Conservation (phyloP, 2,797 vertebrate genomes). For the Coilia nasus region DNA sequence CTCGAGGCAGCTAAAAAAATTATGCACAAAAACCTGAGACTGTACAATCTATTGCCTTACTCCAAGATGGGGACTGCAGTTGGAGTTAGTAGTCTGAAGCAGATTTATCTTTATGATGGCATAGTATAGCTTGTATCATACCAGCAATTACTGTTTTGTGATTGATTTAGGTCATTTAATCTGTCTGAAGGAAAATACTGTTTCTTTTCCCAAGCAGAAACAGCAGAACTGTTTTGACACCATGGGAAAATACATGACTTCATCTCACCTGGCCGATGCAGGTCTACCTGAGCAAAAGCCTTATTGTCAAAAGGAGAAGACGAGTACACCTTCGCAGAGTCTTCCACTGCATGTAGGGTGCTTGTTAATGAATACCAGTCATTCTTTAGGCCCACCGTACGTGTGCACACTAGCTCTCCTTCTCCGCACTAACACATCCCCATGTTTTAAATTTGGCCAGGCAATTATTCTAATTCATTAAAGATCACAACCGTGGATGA, state of each 20-base stretch:
- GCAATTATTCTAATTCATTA: conserved; percentile 32
- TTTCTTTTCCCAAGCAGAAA: conserved; percentile 1
- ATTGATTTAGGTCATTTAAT: not conserved
- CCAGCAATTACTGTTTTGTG: not conserved
- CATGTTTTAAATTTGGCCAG: not conserved
- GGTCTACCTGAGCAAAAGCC: conserved; percentile 12
- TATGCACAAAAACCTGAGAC: not conserved
- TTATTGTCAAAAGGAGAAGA: conserved; percentile 23
- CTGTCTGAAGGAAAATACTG: not conserved
- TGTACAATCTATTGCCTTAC: not conserved
- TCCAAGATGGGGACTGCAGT: not conserved
- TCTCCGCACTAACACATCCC: not conserved
- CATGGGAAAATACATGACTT: conserved; percentile 22
- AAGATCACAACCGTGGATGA: conserved; percentile 7
- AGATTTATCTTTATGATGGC: not conserved
- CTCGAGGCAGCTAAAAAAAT: not conserved
- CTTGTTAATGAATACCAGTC: conserved; percentile 50
- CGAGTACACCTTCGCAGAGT: conserved; percentile 15
- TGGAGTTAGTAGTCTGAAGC: not conserved
- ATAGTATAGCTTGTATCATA: not conserved
- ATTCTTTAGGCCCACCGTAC: conserved; percentile 41
- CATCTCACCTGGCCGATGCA: not conserved
- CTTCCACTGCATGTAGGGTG: conserved; percentile 35
- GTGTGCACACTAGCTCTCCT: conserved; percentile 64
- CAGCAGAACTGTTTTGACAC: not conserved